Base-by-base conservation (phyloP, 2,113 vertebrate species). In the Alligator mississippiensis region DNA sequence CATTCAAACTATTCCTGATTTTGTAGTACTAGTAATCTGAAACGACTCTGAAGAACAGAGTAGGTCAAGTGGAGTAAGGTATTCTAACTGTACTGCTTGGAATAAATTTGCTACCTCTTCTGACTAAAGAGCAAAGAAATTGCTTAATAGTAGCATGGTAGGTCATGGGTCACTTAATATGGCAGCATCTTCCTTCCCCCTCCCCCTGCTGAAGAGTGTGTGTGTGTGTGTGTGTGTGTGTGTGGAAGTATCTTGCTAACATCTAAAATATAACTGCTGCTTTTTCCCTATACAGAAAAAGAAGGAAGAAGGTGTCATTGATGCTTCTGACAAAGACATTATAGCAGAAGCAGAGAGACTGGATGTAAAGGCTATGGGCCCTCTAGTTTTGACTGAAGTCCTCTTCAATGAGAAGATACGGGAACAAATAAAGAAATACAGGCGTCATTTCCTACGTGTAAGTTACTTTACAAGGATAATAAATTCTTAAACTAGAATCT, bases 291-390 rank as follows among this genome's bases (percentile, higher is more conserved):
- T 93, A 1, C 93, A 99, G 99, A 98, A 99, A 96, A 99, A 98
- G 98, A 99, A 99, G 97, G 99, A 99, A 96, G 99, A 97, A 75
- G 98, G 98, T 81, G 96, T 98, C 78, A 99, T 99, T 47, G 99
- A 99, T 34, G 96, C 96, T 5, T 99, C 99, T 7, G 99, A 99
- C 93, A 99, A 99, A 94, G 99, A 99, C 80, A 99, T 99, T 96
- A 96, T 99, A 94, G 99, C 99, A 66, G 99, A 99, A 98, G 99
- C 99, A 57, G 99, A 99, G 98, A 98, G 99, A 86, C 98, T 99
- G 97, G 99, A 99, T 88, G 99, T 99, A 58, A 99, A 99, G 96
- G 98, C 99, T 80, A 99, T 99, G 99, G 99, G 99, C 47, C 99
- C 99, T 1, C 98, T 99, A 81, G 99, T 99, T 96, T 98, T 99